Evolutionary conservation across 1,140 invertebrate species (phyloP), one percentile per base, ranked within the genome.

Genomic region (Drosophila suzukii): DNA sequence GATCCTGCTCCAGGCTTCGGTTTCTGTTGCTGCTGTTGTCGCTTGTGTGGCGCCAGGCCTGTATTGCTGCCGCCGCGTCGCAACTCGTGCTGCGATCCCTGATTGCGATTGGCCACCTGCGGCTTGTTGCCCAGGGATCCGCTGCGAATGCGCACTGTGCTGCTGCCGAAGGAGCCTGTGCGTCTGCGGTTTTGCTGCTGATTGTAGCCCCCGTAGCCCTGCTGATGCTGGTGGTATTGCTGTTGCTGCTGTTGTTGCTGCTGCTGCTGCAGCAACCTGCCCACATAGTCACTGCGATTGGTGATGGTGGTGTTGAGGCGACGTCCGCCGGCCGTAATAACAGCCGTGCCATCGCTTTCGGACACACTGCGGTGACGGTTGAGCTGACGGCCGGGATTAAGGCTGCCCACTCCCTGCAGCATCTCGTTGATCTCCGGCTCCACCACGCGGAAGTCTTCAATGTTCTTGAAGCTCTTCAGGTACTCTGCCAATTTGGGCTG

Each of bases 381-480:
- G 30, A 94, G 93, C 15, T 93, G 91, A 12, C 93, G 93, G 3
- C 92, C 84, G 5, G 92, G 91, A 66, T 92, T 93, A 0, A 92
- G 91, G 17, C 84, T 91, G 39, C 93, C 92, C 54, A 93, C 93
- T 53, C 92, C 91, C 75, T 93, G 92, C 17, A 94, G 81, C 92
- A 94, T 93, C 58, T 94, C 94, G 61, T 94, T 93, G 80, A 94
- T 94, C 78, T 94, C 93, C 0, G 94, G 94, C 94, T 96, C 96
- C 7, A 96, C 94, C 3, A 97, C 96, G 77, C 96, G 93, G 92
- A 99, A 99, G 93, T 99, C 98, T 93, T 99, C 98, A 62, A 99
- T 96, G 63, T 94, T 97, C 92, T 98, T 98, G 92, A 98, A 99
- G 86, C 97, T 97, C 34, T 95, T 94, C 43, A 99, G 93, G 92